Evolutionary conservation across 92 coral and sea anemone genomes (phyloP).

Genomic region (Porites lobata): DNA sequence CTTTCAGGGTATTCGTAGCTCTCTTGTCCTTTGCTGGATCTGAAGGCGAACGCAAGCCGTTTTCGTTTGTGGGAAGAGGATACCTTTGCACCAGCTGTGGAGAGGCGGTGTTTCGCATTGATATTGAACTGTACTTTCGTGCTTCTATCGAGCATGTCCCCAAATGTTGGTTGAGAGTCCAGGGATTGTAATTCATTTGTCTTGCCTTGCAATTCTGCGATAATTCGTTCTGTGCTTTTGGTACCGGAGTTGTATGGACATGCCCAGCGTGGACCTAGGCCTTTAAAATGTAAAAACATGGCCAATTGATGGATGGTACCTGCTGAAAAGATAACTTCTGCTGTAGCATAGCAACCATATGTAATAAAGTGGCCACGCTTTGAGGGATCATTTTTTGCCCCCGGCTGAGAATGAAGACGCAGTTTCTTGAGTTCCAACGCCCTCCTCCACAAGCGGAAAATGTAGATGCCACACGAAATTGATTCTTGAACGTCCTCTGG

Average conservation of each 20-base stretch:
- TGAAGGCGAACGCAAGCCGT: background rate
- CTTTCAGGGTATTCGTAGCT: constrained; percentile 1
- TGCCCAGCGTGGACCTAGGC: background rate
- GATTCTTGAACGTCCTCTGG: constrained; percentile 39
- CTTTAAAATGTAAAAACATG: constrained; percentile 20
- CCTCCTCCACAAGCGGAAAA: constrained; percentile 56
- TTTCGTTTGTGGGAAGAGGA: constrained; percentile 32
- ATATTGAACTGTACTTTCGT: constrained; percentile 56
- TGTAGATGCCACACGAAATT: constrained; percentile 48
- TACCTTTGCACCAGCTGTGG: constrained; percentile 51
- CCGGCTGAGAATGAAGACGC: constrained; percentile 33
- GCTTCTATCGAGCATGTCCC: constrained; percentile 50
- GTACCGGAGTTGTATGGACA: constrained; percentile 2
- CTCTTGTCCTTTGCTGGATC: background rate
- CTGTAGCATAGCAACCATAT: constrained; percentile 55
- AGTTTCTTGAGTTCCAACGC: constrained; percentile 50
- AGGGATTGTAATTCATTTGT: constrained; percentile 56
- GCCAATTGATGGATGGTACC: constrained; percentile 74
- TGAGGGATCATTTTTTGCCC: constrained; percentile 29
- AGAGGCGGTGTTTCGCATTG: constrained; percentile 51
- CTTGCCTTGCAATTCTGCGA: constrained; percentile 65
- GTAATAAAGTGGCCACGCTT: constrained; percentile 54
- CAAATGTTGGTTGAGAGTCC: constrained; percentile 67
- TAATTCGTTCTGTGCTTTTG: background rate
- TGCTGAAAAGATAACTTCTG: constrained; percentile 58